Base-by-base conservation (phyloP, 2,113 vertebrate species). In the Syngnathoides biaculeatus region DNA sequence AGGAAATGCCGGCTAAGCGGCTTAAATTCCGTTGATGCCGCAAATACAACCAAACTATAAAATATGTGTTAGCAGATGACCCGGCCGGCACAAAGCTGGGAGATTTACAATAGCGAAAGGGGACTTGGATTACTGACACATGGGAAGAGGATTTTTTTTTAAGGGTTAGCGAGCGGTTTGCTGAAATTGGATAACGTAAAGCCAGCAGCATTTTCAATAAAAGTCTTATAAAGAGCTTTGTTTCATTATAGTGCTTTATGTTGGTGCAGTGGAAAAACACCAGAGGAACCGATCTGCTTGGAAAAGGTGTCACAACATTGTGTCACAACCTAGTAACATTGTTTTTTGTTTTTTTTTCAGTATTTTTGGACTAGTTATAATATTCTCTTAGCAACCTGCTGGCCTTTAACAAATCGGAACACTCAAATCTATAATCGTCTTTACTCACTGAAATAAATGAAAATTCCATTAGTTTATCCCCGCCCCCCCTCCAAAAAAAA, bases 81-180 rank as follows among this genome's bases (percentile, higher is more conserved):
- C 73, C 80, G 71, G 72, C 68, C 64, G 30, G 57, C 50, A 68
- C 38, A 68, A 76, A 72, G 71, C 72, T 67, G 69, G 43, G 20
- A 69, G 73, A 77, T 81, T 77, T 77, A 61, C 64, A 50, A 58
- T 63, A 65, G 39, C 67, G 45, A 55, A 47, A 53, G 20, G 26
- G 56, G 64, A 26, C 13, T 39, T 61, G 74, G 68, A 70, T 74
- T 78, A 73, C 4, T 42, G 52, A 70, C 38, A 63, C 9, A 35
- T 19, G 72, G 48, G 45, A 48, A 66, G 39, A 67, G 48, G 56
- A 71, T 71, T 78, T 61, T 24, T 53, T 56, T 30, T 27, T 61
- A 68, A 43, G 70, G 22, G 3, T 42, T 64, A 65, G 56, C 39
- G 24, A 69, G 65, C 52, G 65, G 26, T 76, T 73, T 43, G 35